A percentile compares a stretch with the other conserved stretches of the same genome.
phyloP scores from a whole-genome alignment of 2,113 vertebrate species.

The Phylloscopus whistleri region DNA sequence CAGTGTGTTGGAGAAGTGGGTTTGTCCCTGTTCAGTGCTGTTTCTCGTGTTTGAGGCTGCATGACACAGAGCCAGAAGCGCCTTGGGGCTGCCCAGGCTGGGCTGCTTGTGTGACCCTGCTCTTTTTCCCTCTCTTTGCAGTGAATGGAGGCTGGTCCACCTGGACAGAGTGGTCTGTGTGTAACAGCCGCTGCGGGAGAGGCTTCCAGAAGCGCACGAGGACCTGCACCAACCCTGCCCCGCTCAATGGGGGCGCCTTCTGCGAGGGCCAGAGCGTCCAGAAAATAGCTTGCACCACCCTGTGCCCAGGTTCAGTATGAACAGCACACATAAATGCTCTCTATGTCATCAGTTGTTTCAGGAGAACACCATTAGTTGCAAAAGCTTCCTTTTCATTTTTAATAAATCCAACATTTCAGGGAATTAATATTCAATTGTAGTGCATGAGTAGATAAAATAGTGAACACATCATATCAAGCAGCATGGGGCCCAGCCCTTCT shows the following conservation, averaged over 20 bases:
- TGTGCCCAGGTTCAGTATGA: conserved; percentile 84
- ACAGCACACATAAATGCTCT: neutral
- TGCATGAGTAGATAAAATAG: neutral
- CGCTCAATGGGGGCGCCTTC: conserved; percentile 89
- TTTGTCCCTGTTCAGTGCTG: neutral
- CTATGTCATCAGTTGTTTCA: neutral
- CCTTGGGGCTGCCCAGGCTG: neutral
- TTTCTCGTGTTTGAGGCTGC: fast-evolving
- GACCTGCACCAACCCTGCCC: conserved; percentile 94
- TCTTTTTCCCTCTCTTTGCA: conserved; percentile 51
- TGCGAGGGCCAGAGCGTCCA: conserved; percentile 91
- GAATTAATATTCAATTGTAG: neutral
- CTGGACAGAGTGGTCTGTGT: conserved; percentile 94
- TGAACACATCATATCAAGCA: neutral
- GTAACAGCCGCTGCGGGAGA: conserved; percentile 90
- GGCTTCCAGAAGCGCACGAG: conserved; percentile 91
- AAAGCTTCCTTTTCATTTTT: neutral
- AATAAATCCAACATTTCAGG: neutral
- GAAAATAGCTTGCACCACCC: conserved; percentile 89
- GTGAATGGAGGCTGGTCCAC: conserved; percentile 96
- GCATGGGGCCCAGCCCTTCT: neutral
- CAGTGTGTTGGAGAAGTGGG: fast-evolving
- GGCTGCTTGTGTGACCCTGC: neutral
- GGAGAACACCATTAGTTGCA: neutral
- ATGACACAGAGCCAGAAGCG: fast-evolving